Evolutionary conservation across 1,140 invertebrate species (phyloP).

Genomic region (Holcopasites calliopsidis): DNA sequence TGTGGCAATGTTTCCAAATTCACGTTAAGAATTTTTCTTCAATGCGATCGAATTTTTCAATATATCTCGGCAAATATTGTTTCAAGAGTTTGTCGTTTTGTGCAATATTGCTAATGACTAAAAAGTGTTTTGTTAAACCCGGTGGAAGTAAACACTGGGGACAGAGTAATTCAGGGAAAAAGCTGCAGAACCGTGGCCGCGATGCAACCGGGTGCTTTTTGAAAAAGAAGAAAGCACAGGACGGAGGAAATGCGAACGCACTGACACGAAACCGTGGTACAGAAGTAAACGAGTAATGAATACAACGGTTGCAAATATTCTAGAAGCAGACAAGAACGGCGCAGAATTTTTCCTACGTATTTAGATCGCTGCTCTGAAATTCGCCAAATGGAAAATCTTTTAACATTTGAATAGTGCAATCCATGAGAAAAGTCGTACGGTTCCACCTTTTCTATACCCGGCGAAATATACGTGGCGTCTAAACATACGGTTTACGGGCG

Average conservation of each 20-base stretch:
- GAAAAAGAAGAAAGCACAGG: not conserved
- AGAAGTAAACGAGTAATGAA: slow-evolving; percentile 24
- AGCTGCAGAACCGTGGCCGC: not conserved
- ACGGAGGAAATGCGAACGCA: slow-evolving; percentile 29
- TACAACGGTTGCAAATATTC: slow-evolving; percentile 32
- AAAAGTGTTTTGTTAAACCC: too few species aligned
- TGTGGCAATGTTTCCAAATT: slow-evolving; percentile 4
- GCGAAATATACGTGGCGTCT: too few species aligned
- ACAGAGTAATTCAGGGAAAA: not conserved
- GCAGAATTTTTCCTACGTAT: slow-evolving; percentile 15
- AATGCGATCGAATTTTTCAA: slow-evolving; percentile 7
- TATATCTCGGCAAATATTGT: too few species aligned
- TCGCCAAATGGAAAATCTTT: not conserved
- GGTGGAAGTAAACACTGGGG: not conserved
- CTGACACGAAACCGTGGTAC: slow-evolving; percentile 31
- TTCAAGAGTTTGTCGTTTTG: too few species aligned
- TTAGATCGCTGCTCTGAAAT: slow-evolving; percentile 11
- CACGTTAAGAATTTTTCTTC: not conserved
- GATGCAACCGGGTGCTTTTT: slow-evolving; percentile 10
- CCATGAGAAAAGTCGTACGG: not conserved
- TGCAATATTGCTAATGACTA: too few species aligned
- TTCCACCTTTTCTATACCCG: not conserved
- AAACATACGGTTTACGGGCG: too few species aligned
- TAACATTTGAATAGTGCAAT: not conserved
- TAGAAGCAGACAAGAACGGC: slow-evolving; percentile 20